phyloP scores from a whole-genome alignment of 2,797 vertebrate species.

The Hypotaenidia okinawae region DNA sequence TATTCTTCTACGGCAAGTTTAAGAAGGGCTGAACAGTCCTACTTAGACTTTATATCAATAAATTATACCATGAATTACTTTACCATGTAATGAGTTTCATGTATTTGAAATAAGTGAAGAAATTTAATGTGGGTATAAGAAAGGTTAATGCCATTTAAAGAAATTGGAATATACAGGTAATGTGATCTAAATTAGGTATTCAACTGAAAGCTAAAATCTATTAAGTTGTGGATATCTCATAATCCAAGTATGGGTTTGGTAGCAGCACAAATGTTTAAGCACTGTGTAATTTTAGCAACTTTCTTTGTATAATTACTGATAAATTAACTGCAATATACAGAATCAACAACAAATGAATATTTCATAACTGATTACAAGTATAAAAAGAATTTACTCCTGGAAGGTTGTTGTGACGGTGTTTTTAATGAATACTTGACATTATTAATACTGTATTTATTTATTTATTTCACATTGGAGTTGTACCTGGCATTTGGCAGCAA shows the following conservation, averaged over 20 bases:
- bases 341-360: conserved; percentile 65
- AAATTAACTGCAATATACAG: conserved; percentile 55
- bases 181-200: conserved; percentile 9
- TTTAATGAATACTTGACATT: conserved; percentile 65
- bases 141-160: conserved; percentile 26
- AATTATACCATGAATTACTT: conserved; percentile 13
- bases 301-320: conserved; percentile 41
- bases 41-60: conserved; percentile 12
- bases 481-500: background rate
- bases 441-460: conserved; percentile 50
- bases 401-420: conserved; percentile 40
- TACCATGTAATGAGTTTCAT: background rate
- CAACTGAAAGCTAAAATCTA: background rate
- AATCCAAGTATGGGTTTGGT: background rate
- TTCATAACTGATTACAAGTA: conserved; percentile 51
- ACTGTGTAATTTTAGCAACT: conserved; percentile 34
- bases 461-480: background rate
- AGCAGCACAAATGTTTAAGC: background rate
- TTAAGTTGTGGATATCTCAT: background rate
- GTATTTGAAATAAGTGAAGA: conserved; percentile 6
- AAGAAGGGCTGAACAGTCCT: background rate
- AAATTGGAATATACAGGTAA: background rate
- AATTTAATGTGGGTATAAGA: background rate
- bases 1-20: conserved; percentile 1
- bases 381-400: conserved; percentile 40